Base-by-base conservation (phyloP, 2,113 vertebrate genomes). In the Balaeniceps rex region DNA sequence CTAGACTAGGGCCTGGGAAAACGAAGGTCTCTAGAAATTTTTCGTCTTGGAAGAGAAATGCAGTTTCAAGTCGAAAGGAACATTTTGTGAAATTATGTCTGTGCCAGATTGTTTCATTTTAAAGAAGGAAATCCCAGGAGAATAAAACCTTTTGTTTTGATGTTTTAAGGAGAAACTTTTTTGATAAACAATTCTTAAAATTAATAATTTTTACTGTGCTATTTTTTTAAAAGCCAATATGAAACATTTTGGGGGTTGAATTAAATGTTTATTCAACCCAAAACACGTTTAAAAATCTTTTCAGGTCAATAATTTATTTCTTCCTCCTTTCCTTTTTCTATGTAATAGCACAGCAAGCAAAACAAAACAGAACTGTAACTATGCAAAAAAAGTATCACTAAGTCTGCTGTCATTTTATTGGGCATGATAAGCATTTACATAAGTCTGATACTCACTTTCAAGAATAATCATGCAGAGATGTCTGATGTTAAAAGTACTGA, bases 1-100 rank as follows among this genome's bases (percentile, higher is more conserved):
- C 34, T 60, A 71, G 42, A 46, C 18, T 38, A 22, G 81, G 46
- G 93, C 93, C 90, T 96, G 94, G 92, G 92, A 90, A 96, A 94
- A 91, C 2, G 2, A 57, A 91, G 28, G 21, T 65, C 75, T 76
- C 70, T 36, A 61, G 75, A 90, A 89, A 40, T 82, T 64, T 82
- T 91, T 96, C 4, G 2, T 71, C 74, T 87, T 49, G 19, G 55
- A 14, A 28, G 51, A 69, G 68, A 66, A 64, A 54, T 1, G 13
- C 33, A 82, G 61, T 68, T 89, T 65, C 6, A 46, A 68, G 82
- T 77, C 4, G 2, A 66, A 94, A 91, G 75, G 90, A 88, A 81
- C 52, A 49, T 91, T 93, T 93, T 95, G 82, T 96, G 78, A 90
- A 93, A 54, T 95, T 7, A 5, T 36, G 23, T 57, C 44, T 88